Percentiles rank a stretch among this genome's conserved stretches.
Evolutionary conservation across 2,888 invertebrate species (phyloP).

Genomic region (Amphimallon solstitiale): DNA sequence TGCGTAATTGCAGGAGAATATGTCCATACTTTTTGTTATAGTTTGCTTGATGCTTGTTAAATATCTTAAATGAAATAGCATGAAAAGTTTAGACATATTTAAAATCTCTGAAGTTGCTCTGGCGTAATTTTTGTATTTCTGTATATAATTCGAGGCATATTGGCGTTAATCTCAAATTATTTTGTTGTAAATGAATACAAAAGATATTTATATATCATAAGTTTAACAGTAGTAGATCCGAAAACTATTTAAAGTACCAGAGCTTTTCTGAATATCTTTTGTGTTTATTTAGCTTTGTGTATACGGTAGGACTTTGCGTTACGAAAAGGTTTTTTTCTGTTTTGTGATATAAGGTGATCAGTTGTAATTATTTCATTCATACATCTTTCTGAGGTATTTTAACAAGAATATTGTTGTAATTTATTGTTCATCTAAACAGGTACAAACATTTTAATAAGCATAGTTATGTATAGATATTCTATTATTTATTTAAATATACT

Average conservation of each 20-base stretch:
- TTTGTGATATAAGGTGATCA: slow-evolving; percentile 19
- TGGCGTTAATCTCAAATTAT: slow-evolving; percentile 22
- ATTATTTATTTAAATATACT: too few species aligned
- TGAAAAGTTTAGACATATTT: slow-evolving; percentile 25
- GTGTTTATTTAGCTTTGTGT: slow-evolving; percentile 30
- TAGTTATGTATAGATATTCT: too few species aligned
- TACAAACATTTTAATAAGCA: too few species aligned
- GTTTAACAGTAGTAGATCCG: not conserved
- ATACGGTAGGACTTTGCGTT: slow-evolving; percentile 18
- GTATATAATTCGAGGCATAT: slow-evolving; percentile 16
- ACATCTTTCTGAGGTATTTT: not conserved
- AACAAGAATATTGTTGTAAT: too few species aligned
- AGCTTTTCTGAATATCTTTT: slow-evolving; percentile 3
- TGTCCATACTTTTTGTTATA: slow-evolving; percentile 22
- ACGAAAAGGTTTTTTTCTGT: slow-evolving; percentile 3
- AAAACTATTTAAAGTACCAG: not conserved
- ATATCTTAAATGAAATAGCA: not conserved
- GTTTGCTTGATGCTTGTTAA: not conserved
- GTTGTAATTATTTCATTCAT: not conserved
- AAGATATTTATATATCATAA: not conserved
- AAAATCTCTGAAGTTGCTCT: slow-evolving; percentile 17
- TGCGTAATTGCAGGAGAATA: slow-evolving; percentile 35
- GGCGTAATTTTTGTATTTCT: slow-evolving; percentile 10
- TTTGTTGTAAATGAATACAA: slow-evolving; percentile 5
- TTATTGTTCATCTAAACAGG: too few species aligned